Evolutionary conservation across 2,888 invertebrate species (phyloP).

Genomic region (Polyommatus iphigenia): DNA sequence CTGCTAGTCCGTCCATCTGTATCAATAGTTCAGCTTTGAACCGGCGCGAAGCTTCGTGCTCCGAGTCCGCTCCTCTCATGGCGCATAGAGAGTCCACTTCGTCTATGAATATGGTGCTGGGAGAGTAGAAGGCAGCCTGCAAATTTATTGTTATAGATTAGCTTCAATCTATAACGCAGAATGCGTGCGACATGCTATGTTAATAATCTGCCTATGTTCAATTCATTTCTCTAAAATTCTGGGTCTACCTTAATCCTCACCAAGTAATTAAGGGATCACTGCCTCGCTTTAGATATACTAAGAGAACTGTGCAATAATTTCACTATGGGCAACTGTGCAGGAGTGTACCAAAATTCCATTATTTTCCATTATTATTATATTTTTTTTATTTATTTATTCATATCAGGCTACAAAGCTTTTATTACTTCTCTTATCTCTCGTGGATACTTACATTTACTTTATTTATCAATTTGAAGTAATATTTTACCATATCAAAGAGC

Average conservation of each 20-base stretch:
- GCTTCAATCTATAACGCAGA: not conserved
- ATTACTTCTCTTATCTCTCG: too few species aligned
- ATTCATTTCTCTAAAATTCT: not conserved
- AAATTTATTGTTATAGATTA: slow-evolving; percentile 9
- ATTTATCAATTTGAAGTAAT: not conserved
- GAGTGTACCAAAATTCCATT: too few species aligned
- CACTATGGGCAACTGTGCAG: not conserved
- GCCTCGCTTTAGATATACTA: not conserved
- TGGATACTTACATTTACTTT: too few species aligned
- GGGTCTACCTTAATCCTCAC: not conserved
- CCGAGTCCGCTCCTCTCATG: slow-evolving; percentile 89
- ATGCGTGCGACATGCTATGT: too few species aligned
- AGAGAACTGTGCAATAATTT: not conserved
- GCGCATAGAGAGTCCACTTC: slow-evolving; percentile 94
- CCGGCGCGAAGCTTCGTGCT: slow-evolving; percentile 91
- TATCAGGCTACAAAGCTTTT: too few species aligned
- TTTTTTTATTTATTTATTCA: too few species aligned
- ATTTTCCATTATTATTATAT: too few species aligned
- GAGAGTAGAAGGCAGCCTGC: slow-evolving; percentile 91
- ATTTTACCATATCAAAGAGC: slow-evolving; percentile 90
- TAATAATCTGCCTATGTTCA: not conserved
- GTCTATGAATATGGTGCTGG: slow-evolving; percentile 94
- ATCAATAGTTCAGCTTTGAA: slow-evolving; percentile 94
- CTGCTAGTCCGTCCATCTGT: slow-evolving; percentile 93
- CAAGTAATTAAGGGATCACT: not conserved